A percentile compares a stretch with the other conserved stretches of the same genome.
phyloP scores from a whole-genome alignment of 2,888 invertebrate species.

The Pandemis heparana region DNA sequence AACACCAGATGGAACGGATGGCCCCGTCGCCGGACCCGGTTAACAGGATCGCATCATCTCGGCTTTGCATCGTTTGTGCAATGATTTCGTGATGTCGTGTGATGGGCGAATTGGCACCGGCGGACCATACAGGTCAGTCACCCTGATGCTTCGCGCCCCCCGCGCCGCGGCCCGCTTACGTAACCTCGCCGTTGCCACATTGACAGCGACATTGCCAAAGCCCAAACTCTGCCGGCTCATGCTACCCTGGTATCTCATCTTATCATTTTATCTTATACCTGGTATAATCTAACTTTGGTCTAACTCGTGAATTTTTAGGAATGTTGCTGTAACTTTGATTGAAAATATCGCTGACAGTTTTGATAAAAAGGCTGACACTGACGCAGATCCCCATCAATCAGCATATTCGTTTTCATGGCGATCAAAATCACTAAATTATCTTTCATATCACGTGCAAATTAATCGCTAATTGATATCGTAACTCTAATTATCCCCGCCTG shows the following conservation, averaged over 20 bases:
- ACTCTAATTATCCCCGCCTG: conserved; percentile 10
- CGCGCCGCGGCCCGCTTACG: conserved; percentile 66
- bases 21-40: conserved; percentile 50
- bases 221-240: conserved; percentile 63
- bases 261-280: conserved; percentile 49
- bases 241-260: conserved; percentile 63
- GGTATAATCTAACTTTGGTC: conserved; percentile 9
- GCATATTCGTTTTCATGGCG: conserved; percentile 1
- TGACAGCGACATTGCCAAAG: conserved; percentile 76
- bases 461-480: conserved; percentile 13
- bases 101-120: conserved; percentile 82
- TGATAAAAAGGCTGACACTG: no score
- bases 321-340: neutral
- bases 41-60: conserved; percentile 58
- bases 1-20: conserved; percentile 21
- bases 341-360: neutral
- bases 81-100: conserved; percentile 79
- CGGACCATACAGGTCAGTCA: conserved; percentile 80
- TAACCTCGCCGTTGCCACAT: conserved; percentile 79
- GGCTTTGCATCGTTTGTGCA: conserved; percentile 69
- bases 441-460: conserved; percentile 10
- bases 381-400: neutral
- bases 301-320: neutral
- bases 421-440: conserved; percentile 3
- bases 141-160: conserved; percentile 58